A percentile compares a stretch with the other conserved stretches of the same genome.
These are phyloP conservation scores for Troglohyphantes excavatus DNA, from an alignment of 2,888 invertebrate species.

Conservation along the genomic window DNA sequence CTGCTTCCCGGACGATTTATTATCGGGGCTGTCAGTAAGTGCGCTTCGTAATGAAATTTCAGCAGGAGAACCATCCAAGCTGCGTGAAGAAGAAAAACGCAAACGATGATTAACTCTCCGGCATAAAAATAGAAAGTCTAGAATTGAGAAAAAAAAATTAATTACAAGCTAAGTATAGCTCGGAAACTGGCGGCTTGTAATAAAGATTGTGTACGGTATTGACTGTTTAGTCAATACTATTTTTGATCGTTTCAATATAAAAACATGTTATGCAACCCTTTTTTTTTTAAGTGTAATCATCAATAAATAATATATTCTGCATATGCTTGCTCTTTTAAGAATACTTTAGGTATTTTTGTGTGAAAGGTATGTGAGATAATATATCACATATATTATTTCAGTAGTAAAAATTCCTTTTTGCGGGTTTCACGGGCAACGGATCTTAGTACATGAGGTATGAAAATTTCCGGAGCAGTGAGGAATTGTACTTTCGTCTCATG, in stretches of 20 bases:
- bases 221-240: slow-evolving; percentile 30
- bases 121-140: slow-evolving; percentile 1
- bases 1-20: slow-evolving; percentile 9
- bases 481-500: no score
- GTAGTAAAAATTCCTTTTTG: no score
- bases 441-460: no score
- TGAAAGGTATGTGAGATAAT: no score
- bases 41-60: slow-evolving; percentile 27
- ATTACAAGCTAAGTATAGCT: slow-evolving; percentile 14
- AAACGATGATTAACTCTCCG: slow-evolving; percentile 26
- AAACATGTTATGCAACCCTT: background rate
- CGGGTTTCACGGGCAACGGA: no score
- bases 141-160: slow-evolving; percentile 23
- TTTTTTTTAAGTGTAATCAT: no score
- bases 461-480: no score
- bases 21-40: slow-evolving; percentile 1
- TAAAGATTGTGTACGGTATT: slow-evolving; percentile 16
- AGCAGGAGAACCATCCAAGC: background rate
- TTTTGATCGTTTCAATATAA: background rate
- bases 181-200: background rate
- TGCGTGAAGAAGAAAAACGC: background rate
- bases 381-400: no score
- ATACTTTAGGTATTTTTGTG: no score
- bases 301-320: no score
- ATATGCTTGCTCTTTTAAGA: no score